Percentiles rank a stretch among this genome's conserved stretches.
phyloP scores from a whole-genome alignment of 2,888 invertebrate species.

The Pyralis farinalis region DNA sequence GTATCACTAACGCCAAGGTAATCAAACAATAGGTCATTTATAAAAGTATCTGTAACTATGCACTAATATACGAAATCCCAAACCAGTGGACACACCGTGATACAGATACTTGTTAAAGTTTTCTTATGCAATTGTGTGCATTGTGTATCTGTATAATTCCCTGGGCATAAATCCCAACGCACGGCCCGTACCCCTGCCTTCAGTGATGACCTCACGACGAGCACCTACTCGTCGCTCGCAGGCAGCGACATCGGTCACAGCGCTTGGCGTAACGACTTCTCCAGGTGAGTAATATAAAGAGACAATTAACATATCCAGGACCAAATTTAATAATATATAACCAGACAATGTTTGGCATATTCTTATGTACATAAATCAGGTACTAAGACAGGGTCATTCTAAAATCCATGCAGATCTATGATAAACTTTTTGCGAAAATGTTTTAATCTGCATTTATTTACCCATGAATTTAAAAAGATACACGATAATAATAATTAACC shows the following conservation, averaged over 20 bases:
- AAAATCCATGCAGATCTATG: too few relatives aligned
- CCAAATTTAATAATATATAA: too few relatives aligned
- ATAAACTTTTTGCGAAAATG: too few relatives aligned
- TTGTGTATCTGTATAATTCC: slow-evolving; percentile 66
- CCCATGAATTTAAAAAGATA: too few relatives aligned
- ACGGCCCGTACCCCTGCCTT: slow-evolving; percentile 57
- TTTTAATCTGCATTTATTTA: too few relatives aligned
- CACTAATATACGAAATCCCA: slow-evolving; percentile 1
- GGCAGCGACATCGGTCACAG: slow-evolving; percentile 60
- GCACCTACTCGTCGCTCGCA: slow-evolving; percentile 65
- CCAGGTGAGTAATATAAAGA: slow-evolving; percentile 51
- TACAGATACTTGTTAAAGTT: slow-evolving; percentile 24
- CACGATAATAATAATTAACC: too few relatives aligned
- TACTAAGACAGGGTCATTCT: too few relatives aligned
- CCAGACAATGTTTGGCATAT: too few relatives aligned
- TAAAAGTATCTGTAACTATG: slow-evolving; percentile 1
- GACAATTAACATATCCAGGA: background rate
- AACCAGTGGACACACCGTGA: slow-evolving; percentile 10
- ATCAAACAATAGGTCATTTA: background rate
- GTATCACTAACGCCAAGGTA: background rate
- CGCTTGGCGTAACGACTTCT: slow-evolving; percentile 70
- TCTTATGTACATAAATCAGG: too few relatives aligned
- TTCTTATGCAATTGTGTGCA: slow-evolving; percentile 53
- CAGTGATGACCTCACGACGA: slow-evolving; percentile 72
- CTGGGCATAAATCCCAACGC: slow-evolving; percentile 59